phyloP scores from a whole-genome alignment of 2,888 invertebrate genomes.

The Luperina testacea region DNA sequence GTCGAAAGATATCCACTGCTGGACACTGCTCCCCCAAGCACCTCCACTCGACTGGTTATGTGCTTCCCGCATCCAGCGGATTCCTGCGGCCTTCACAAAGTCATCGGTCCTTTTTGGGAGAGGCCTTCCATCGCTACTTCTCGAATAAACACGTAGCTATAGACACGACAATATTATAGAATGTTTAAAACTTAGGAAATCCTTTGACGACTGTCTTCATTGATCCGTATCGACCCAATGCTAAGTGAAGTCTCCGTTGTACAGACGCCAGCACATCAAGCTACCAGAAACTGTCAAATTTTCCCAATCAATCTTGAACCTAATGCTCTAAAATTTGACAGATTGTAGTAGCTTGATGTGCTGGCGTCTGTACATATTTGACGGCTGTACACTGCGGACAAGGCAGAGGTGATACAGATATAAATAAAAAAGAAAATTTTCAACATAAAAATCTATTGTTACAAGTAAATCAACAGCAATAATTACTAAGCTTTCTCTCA shows the following conservation, averaged over 20 bases:
- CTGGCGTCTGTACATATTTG: background rate
- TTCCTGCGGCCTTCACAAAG: background rate
- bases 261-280: no score
- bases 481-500: slow-evolving; percentile 34
- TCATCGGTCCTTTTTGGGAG: background rate
- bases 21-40: background rate
- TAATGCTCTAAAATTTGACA: no score
- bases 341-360: no score
- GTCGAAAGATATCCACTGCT: background rate
- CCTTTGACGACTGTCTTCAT: background rate
- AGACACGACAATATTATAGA: background rate
- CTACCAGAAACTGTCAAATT: no score
- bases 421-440: slow-evolving; percentile 11
- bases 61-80: background rate
- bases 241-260: background rate
- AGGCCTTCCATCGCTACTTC: background rate
- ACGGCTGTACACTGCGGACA: background rate
- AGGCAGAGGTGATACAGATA: slow-evolving; percentile 5
- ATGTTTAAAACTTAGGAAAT: background rate
- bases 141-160: background rate
- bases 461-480: slow-evolving; percentile 44
- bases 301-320: no score
- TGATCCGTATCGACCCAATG: background rate
- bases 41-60: background rate
- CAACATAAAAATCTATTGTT: slow-evolving; percentile 55